Evolutionary conservation across 2,113 vertebrate species (phyloP), one percentile per base, ranked within the genome.

Genomic region (Rana temporaria): DNA sequence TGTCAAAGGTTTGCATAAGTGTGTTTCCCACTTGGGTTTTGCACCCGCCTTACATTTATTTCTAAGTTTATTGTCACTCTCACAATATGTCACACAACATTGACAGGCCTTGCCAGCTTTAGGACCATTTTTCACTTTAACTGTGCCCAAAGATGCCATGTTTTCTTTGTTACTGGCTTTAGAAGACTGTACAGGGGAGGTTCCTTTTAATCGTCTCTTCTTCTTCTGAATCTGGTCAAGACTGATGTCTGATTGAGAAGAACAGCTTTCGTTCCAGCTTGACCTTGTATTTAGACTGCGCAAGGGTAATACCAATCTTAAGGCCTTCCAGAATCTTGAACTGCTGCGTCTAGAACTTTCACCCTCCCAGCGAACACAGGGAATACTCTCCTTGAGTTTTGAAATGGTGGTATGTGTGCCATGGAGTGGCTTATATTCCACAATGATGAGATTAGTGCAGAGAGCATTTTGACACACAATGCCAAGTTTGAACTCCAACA

Each of bases 191-290:
- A 75, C 73, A 4, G 89, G 86, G 0, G 85, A 73, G 30, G 85
- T 88, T 5, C 86, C 89, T 92, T 93, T 91, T 88, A 90, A 85
- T 0, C 86, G 86, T 57, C 86, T 85, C 85, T 81, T 90, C 87
- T 77, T 87, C 85, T 84, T 92, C 86, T 90, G 95, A 82, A 86
- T 81, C 0, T 60, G 90, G 86, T 94, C 88, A 12, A 93, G 85
- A 2, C 95, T 97, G 81, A 96, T 90, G 88, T 98, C 96, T 0
- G 96, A 97, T 86, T 97, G 96, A 0, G 97, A 97, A 0, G 97
- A 98, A 0, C 95, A 94, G 92, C 96, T 98, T 85, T 98, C 97
- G 0, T 96, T 96, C 91, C 97, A 90, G 85, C 95, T 90, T 0
- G 90, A 57, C 16, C 94, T 89, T 0, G 95, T 84, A 0, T 90